Percentiles rank a stretch among this genome's conserved stretches.
Evolutionary conservation across 2,113 vertebrate species (phyloP).

Genomic region (Oncorhynchus kisutch): DNA sequence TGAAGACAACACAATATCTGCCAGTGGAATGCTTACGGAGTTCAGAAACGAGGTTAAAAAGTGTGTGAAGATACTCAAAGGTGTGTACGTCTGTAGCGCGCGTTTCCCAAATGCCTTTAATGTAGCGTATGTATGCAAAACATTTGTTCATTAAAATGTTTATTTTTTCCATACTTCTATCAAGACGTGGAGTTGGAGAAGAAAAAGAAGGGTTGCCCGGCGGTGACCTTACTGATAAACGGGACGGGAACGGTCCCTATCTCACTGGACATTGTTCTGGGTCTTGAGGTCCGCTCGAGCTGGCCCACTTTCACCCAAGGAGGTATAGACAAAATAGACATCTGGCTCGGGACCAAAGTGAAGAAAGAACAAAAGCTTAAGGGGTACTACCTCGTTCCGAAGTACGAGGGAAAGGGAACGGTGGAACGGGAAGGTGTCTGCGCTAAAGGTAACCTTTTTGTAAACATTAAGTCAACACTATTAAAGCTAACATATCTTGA

Average conservation of each 20-base stretch:
- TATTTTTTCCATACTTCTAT: constrained; percentile 1
- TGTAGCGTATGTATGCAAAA: too few species aligned
- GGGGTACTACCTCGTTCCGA: constrained; percentile 79
- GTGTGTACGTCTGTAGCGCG: constrained; percentile 22
- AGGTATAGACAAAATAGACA: constrained; percentile 66
- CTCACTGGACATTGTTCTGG: constrained; percentile 82
- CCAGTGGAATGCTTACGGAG: constrained; percentile 53
- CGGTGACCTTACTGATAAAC: constrained; percentile 77
- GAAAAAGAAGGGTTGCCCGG: constrained; percentile 76
- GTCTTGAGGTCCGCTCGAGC: constrained; percentile 64
- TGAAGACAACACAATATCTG: constrained; percentile 29
- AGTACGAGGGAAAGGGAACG: constrained; percentile 72
- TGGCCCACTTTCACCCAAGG: constrained; percentile 72
- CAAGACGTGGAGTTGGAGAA: constrained; percentile 62
- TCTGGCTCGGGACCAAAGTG: constrained; percentile 80
- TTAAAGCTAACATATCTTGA: too few species aligned
- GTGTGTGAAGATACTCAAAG: background rate
- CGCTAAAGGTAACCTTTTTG: constrained; percentile 52
- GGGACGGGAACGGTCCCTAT: constrained; percentile 47
- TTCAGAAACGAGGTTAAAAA: constrained; percentile 60
- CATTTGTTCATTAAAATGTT: too few species aligned
- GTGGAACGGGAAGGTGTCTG: constrained; percentile 40
- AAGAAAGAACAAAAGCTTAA: background rate
- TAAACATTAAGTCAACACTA: too few species aligned
- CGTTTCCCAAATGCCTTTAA: too few species aligned